Evolutionary conservation across 1,140 invertebrate species (phyloP).

Genomic region (Drosophila rufa): DNA sequence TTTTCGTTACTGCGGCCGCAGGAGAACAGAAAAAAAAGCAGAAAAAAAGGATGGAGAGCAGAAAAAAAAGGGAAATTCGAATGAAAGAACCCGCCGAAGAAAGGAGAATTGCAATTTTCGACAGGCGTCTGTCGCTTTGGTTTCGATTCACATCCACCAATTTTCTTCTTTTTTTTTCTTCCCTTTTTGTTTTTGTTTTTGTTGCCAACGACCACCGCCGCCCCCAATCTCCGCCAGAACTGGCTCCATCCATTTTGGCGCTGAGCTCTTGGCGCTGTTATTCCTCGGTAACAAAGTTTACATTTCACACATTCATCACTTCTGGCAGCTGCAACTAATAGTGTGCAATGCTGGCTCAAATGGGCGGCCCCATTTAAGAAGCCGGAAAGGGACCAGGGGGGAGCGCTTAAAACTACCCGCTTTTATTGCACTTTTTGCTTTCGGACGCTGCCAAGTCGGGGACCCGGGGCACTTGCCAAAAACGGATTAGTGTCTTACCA

Average conservation of each 20-base stretch:
- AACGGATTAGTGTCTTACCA: slow-evolving; percentile 77
- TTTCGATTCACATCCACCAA: slow-evolving; percentile 55
- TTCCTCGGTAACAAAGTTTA: slow-evolving; percentile 82
- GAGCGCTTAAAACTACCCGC: slow-evolving; percentile 37
- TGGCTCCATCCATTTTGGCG: slow-evolving; percentile 58
- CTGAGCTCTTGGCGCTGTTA: slow-evolving; percentile 74
- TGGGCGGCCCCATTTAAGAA: slow-evolving; percentile 73
- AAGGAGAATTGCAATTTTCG: slow-evolving; percentile 81
- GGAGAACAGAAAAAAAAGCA: slow-evolving; percentile 26
- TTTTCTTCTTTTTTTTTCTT: slow-evolving; percentile 3
- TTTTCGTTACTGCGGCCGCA: slow-evolving; percentile 75
- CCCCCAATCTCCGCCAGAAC: slow-evolving; percentile 17
- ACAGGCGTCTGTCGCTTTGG: slow-evolving; percentile 76
- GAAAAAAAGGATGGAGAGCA: slow-evolving; percentile 14
- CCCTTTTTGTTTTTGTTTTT: slow-evolving; percentile 15
- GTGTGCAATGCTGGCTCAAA: slow-evolving; percentile 77
- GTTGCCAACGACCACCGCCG: too few relatives aligned
- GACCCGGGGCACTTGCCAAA: slow-evolving; percentile 73
- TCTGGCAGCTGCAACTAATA: slow-evolving; percentile 84
- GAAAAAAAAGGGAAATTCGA: slow-evolving; percentile 28
- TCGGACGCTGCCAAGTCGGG: slow-evolving; percentile 62
- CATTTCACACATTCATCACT: slow-evolving; percentile 84
- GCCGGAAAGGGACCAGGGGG: slow-evolving; percentile 1
- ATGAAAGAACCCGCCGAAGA: slow-evolving; percentile 44
- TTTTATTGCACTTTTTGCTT: slow-evolving; percentile 77